phyloP scores from a whole-genome alignment of 64 coral and sea anemone species.

The Porites lutea region DNA sequence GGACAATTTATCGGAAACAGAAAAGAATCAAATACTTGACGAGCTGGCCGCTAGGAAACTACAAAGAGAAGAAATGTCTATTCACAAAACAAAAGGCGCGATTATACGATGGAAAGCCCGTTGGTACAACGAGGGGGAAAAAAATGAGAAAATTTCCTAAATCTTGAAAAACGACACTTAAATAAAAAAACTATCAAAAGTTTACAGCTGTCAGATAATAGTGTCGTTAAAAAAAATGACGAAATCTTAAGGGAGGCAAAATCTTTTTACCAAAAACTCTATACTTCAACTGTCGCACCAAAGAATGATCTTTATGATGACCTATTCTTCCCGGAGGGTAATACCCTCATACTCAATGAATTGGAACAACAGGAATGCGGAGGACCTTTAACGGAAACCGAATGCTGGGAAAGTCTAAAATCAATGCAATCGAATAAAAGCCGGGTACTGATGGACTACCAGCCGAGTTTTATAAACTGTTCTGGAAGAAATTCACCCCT shows the following conservation, averaged over 20 bases:
- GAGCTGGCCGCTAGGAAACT: background rate
- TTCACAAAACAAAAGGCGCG: background rate
- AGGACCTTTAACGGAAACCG: background rate
- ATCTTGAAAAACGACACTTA: background rate
- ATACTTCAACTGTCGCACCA: background rate
- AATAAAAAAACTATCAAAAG: constrained; percentile 10
- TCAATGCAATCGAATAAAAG: constrained; percentile 9
- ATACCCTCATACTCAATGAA: background rate
- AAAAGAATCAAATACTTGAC: background rate
- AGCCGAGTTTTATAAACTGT: background rate
- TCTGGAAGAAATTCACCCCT: background rate
- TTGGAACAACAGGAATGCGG: background rate
- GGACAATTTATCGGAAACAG: background rate
- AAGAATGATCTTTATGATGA: background rate
- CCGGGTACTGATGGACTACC: background rate
- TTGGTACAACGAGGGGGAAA: constrained; percentile 23
- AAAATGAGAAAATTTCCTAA: background rate
- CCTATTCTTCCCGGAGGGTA: background rate
- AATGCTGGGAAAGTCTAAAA: constrained; percentile 7
- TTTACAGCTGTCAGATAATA: background rate
- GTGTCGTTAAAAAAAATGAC: background rate
- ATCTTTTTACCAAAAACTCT: background rate
- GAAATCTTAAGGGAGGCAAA: background rate
- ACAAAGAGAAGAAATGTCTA: constrained; percentile 5
- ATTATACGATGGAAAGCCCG: background rate